phyloP scores from a whole-genome alignment of 2,797 vertebrate species.

The Amblyopsis hoosieri region DNA sequence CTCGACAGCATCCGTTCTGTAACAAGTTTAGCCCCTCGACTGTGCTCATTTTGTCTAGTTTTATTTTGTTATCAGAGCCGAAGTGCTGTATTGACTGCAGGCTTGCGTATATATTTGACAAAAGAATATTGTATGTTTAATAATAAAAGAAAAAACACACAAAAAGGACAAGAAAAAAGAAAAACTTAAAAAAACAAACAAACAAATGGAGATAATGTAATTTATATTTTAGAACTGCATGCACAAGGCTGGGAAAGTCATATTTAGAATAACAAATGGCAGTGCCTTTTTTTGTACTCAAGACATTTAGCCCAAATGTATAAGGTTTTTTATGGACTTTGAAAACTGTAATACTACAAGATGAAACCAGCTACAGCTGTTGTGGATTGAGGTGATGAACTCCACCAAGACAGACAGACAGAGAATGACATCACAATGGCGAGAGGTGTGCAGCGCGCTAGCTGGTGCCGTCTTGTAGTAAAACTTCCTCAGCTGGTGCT shows the following conservation, averaged over 20 bases:
- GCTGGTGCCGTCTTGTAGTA: slow-evolving; percentile 14
- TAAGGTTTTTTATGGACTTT: slow-evolving; percentile 74
- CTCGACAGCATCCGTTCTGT: slow-evolving; percentile 62
- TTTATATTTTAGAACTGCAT: slow-evolving; percentile 89
- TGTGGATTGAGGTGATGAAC: slow-evolving; percentile 22
- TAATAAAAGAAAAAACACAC: slow-evolving; percentile 67
- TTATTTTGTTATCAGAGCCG: slow-evolving; percentile 73
- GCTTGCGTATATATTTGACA: slow-evolving; percentile 81
- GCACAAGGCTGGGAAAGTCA: slow-evolving; percentile 85
- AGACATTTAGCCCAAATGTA: slow-evolving; percentile 75
- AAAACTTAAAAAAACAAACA: slow-evolving; percentile 54
- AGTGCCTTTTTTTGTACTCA: slow-evolving; percentile 89
- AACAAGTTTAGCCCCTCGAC: slow-evolving; percentile 71
- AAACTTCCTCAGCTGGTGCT: slow-evolving; percentile 18
- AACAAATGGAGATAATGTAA: slow-evolving; percentile 62
- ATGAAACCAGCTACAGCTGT: slow-evolving; percentile 43
- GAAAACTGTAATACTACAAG: slow-evolving; percentile 51
- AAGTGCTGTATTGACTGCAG: slow-evolving; percentile 93
- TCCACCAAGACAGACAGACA: slow-evolving; percentile 3
- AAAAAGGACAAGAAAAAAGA: slow-evolving; percentile 68
- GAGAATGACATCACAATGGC: slow-evolving; percentile 12
- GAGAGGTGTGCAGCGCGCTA: slow-evolving; percentile 12
- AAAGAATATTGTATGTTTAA: slow-evolving; percentile 75
- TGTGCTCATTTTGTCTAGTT: slow-evolving; percentile 70
- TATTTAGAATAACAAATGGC: slow-evolving; percentile 91